Base-by-base conservation (phyloP, 2,113 vertebrate species). In the Tupaia chinensis region DNA sequence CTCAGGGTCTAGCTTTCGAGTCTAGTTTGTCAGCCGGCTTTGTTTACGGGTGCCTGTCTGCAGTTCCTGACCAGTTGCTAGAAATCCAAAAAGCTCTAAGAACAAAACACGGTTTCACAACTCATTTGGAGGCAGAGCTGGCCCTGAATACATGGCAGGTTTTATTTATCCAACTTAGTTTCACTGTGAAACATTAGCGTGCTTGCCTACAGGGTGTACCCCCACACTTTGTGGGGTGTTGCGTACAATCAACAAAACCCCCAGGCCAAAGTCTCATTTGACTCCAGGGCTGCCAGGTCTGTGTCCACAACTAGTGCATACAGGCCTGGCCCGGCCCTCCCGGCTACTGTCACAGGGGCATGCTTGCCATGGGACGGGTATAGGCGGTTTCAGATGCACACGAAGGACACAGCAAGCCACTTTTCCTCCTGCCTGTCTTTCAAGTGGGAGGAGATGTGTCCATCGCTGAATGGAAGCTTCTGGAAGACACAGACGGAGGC, bases 261-360 rank as follows among this genome's bases (percentile, higher is more conserved):
- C 17, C 29, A 16, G 81, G 15, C 25, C 79, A 4, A 7, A 79
- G 32, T 7, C 65, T 13, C 1, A n/a, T 20, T 53, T 56, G 63
- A 25, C 82, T 76, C 68, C 60, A 54, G 54, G 27, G 29, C 29
- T 90, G 32, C 54, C 32, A 5, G 54, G n/a, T 17, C 58, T 22
- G 29, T 68, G 56, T 34, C 32, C 6, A 17, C 72, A 74, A 20
- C 25, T 14, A 2, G 0, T 1, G 3, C 53, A 8, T 58, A 15
- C 44, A 79, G 12, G 14, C 23, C 53, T 73, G 3, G 9, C 0
- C 7, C 1, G 3, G 2, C 17, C 68, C 11, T 9, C n/a, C 34
- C 2, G 0, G 68, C 72, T n/a, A 19, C 83, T 23, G 17, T 23
- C 20, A 6, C 32, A 0, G 8, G 44, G 7, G 7, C 8, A 0